Conservation (phyloP, 1,140 invertebrate species). For the Heliothis subflexa region DNA sequence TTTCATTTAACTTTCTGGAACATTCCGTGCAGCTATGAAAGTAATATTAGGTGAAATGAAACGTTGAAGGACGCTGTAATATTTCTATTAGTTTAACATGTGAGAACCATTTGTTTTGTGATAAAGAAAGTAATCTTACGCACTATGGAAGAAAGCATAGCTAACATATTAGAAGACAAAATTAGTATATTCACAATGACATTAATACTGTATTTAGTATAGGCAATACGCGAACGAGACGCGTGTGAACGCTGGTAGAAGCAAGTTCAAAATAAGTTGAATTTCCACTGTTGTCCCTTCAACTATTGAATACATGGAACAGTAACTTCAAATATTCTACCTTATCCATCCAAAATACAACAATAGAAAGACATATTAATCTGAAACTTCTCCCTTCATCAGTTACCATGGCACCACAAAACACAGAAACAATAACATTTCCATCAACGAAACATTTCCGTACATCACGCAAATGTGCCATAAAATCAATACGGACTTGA, state of each 20-base stretch:
- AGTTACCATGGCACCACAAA: background rate
- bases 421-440: background rate
- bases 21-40: background rate
- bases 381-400: background rate
- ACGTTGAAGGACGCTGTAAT: background rate
- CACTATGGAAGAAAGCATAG: background rate
- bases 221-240: no score
- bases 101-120: background rate
- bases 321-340: background rate
- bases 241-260: no score
- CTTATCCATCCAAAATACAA: background rate
- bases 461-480: background rate
- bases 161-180: no score
- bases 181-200: no score
- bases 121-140: background rate
- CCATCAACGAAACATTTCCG: slow-evolving; percentile 16
- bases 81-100: background rate
- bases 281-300: background rate
- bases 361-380: background rate
- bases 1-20: slow-evolving; percentile 4
- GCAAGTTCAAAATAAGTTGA: no score
- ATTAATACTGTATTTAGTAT: no score
- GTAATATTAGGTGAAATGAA: background rate
- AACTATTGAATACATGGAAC: no score
- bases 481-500: slow-evolving; percentile 36